phyloP scores from a whole-genome alignment of 2,888 invertebrate genomes.

The Andrena minutula region DNA sequence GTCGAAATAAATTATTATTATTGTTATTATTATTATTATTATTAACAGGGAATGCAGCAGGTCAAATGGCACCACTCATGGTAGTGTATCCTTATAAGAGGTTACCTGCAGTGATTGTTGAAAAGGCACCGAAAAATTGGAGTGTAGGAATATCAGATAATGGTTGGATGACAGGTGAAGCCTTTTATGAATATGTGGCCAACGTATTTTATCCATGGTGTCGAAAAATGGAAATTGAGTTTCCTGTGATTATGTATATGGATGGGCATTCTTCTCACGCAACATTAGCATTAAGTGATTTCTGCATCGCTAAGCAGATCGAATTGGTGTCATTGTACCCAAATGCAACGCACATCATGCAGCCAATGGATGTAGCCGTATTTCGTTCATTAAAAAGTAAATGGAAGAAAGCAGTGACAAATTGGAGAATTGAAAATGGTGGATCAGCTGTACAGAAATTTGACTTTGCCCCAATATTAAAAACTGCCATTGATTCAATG shows the following conservation, averaged over 20 bases:
- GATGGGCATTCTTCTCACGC: slow-evolving; percentile 2
- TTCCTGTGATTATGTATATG: background rate
- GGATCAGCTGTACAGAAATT: background rate
- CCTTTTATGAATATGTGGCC: background rate
- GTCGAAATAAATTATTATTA: too few species aligned
- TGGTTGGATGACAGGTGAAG: slow-evolving; percentile 15
- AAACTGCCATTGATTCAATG: background rate
- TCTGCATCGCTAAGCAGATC: background rate
- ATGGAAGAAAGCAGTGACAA: slow-evolving; percentile 1
- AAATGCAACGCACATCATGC: background rate
- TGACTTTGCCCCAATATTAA: background rate
- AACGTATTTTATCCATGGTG: slow-evolving; percentile 12
- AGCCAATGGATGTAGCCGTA: background rate
- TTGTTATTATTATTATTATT: too few species aligned
- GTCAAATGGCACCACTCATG: background rate
- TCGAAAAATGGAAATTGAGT: background rate
- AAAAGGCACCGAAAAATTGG: background rate
- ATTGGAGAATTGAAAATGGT: background rate
- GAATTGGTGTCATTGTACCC: background rate
- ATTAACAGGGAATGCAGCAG: slow-evolving; percentile 2
- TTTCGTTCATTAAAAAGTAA: background rate
- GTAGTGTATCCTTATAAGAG: background rate
- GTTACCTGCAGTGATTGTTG: background rate
- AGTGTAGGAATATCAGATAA: background rate
- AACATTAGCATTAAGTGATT: background rate